Conservation (phyloP, 2,888 invertebrate genomes). For the Cephus pulcher region DNA sequence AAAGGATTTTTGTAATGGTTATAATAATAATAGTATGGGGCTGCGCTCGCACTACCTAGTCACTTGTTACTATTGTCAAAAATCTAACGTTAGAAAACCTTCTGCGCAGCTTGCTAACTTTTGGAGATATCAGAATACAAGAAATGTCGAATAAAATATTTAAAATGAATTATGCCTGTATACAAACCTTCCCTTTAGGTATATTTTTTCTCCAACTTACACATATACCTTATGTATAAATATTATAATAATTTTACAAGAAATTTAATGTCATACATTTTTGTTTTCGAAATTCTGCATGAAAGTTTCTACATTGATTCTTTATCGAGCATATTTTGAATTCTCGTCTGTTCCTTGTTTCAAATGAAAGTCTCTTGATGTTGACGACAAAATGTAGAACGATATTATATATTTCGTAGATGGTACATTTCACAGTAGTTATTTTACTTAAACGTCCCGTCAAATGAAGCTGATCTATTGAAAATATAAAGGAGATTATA, state of each 20-base stretch:
- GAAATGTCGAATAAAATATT: constrained; percentile 27
- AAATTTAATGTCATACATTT: background rate
- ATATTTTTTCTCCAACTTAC: background rate
- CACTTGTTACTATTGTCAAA: constrained; percentile 58
- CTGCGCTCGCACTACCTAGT: constrained; percentile 63
- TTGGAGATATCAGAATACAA: constrained; percentile 32
- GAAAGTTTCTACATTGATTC: background rate
- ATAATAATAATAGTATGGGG: constrained; percentile 49
- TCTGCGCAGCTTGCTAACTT: constrained; percentile 52
- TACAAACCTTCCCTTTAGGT: background rate
- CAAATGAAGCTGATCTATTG: background rate
- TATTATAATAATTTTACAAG: background rate
- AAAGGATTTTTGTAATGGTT: constrained; percentile 26
- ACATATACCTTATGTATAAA: background rate
- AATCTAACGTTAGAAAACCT: constrained; percentile 48
- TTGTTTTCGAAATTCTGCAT: background rate
- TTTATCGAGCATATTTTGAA: background rate
- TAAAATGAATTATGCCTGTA: constrained; percentile 9
- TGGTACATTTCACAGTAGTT: background rate
- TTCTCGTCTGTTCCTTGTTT: background rate
- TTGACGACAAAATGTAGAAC: background rate
- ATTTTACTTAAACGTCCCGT: background rate
- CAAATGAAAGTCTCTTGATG: background rate
- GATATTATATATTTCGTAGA: background rate
- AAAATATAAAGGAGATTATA: background rate